Evolutionary conservation across 1,140 invertebrate species (phyloP).

Genomic region (Lamellibrachia luymesi): DNA sequence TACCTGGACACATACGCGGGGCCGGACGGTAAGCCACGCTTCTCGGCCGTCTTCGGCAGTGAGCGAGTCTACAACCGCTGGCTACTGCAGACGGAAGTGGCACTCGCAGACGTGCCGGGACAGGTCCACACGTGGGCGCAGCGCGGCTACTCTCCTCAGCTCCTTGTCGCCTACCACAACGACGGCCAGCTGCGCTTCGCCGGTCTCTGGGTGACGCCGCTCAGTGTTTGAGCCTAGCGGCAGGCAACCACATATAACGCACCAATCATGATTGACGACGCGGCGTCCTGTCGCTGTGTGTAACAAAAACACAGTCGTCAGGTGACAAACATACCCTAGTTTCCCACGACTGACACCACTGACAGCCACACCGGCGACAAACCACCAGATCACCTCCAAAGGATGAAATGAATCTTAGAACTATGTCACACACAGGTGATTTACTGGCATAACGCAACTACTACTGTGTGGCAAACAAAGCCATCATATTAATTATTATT

Average conservation of each 20-base stretch:
- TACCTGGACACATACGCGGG: background rate
- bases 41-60: constrained; percentile 5
- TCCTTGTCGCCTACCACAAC: constrained; percentile 3
- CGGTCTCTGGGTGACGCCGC: constrained; percentile 9
- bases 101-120: background rate
- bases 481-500: background rate
- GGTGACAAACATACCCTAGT: background rate
- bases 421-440: background rate
- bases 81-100: constrained; percentile 14
- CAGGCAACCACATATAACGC: too few species aligned
- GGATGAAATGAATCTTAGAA: background rate
- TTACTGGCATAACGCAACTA: background rate
- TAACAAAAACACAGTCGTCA: background rate
- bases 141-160: background rate
- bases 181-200: background rate
- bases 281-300: background rate
- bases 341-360: background rate
- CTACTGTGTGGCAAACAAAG: background rate
- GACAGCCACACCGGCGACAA: background rate
- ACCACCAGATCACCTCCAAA: background rate
- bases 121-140: constrained; percentile 4
- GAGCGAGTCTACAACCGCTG: background rate
- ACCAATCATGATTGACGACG: background rate
- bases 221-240: background rate
- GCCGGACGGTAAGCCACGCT: constrained; percentile 2